A percentile compares a stretch with the other conserved stretches of the same genome.
Conservation (phyloP, 2,888 invertebrate genomes). For the Eupithecia subfuscata region DNA sequence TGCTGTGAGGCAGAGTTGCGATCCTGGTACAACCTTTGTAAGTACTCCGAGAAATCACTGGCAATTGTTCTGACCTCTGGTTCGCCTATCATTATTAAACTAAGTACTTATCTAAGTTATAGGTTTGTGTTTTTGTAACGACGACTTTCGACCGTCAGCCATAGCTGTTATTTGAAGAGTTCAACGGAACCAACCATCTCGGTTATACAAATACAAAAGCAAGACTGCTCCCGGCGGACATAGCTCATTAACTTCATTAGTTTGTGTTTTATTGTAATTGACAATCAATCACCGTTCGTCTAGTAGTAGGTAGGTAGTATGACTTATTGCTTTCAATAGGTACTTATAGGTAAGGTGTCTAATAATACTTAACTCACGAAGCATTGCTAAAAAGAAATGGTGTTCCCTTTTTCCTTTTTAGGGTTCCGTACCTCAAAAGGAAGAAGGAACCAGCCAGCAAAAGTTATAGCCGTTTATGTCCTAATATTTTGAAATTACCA, state of each 20-base stretch:
- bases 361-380: no score
- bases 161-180: background rate
- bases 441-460: no score
- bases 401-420: no score
- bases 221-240: constrained; percentile 1
- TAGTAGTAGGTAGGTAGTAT: no score
- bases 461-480: no score
- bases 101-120: background rate
- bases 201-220: background rate
- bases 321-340: no score
- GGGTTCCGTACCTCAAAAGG: no score
- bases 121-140: background rate
- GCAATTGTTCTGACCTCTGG: background rate
- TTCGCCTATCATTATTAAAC: background rate
- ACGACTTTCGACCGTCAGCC: background rate
- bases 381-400: no score
- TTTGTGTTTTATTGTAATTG: constrained; percentile 5
- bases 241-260: constrained; percentile 35
- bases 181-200: background rate
- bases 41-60: background rate
- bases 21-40: no score
- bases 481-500: no score
- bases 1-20: no score
- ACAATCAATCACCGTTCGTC: background rate
- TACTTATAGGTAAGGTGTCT: no score